Conservation (phyloP, 1,140 invertebrate genomes). For the Potamilus streckersoni region DNA sequence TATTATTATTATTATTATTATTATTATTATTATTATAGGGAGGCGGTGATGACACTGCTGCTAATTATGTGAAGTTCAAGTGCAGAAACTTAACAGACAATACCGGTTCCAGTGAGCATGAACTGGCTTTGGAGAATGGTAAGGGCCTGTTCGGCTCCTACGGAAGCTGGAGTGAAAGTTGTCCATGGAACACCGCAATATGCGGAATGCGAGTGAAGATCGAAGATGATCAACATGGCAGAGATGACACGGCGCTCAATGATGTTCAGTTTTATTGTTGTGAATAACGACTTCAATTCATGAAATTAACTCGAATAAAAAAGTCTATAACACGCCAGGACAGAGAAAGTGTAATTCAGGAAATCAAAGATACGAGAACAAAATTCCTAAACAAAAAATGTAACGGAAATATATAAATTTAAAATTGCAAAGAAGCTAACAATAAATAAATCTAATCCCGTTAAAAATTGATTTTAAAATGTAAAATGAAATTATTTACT, state of each 20-base stretch:
- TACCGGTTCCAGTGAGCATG: neutral
- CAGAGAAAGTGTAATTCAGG: too few species aligned
- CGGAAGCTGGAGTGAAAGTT: constrained; percentile 6
- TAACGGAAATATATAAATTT: too few species aligned
- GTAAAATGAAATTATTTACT: too few species aligned
- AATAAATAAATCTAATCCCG: too few species aligned
- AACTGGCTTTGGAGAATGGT: neutral
- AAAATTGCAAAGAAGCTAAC: too few species aligned
- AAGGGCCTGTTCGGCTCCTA: neutral
- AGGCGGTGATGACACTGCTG: constrained; percentile 11
- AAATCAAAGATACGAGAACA: too few species aligned
- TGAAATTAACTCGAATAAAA: too few species aligned
- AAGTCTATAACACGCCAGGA: too few species aligned
- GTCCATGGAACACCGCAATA: constrained; percentile 7
- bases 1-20: too few species aligned
- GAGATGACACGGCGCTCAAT: constrained; percentile 13
- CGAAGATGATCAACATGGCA: neutral
- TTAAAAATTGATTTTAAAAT: too few species aligned
- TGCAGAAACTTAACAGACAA: neutral
- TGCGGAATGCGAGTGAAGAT: constrained; percentile 2
- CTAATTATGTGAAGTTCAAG: constrained; percentile 11
- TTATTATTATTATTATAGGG: too few species aligned
- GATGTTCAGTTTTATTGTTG: constrained; percentile 12
- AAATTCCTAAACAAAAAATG: too few species aligned
- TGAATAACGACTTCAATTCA: neutral